These are phyloP conservation scores for Corydoras maculifer DNA, from an alignment of 2,113 vertebrate genomes.

Conservation along the genomic window DNA sequence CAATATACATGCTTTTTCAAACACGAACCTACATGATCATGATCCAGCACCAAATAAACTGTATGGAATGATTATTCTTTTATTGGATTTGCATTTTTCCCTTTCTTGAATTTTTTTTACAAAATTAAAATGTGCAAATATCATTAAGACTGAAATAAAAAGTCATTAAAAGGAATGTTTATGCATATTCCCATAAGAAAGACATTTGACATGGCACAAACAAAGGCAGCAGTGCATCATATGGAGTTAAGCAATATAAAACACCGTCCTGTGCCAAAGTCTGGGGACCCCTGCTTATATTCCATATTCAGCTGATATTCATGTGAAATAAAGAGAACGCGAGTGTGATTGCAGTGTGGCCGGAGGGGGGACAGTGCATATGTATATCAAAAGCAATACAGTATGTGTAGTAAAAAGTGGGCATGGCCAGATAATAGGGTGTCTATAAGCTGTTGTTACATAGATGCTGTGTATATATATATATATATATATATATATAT, in stretches of 20 bases:
- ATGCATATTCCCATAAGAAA: slow-evolving; percentile 8
- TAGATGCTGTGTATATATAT: no score
- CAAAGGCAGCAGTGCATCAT: slow-evolving; percentile 1
- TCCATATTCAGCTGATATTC: no score
- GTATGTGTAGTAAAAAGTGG: no score
- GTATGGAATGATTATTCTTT: slow-evolving; percentile 14
- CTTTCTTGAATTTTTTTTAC: neutral
- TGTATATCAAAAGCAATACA: no score
- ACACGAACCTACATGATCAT: slow-evolving; percentile 8
- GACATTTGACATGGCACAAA: slow-evolving; percentile 10
- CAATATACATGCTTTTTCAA: slow-evolving; percentile 20
- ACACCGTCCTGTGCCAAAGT: no score
- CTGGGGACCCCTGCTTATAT: no score
- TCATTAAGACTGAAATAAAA: slow-evolving; percentile 3
- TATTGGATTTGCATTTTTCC: neutral
- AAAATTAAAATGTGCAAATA: slow-evolving; percentile 15
- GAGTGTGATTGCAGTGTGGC: no score
- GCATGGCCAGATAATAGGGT: no score
- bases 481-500: no score
- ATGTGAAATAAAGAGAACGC: no score
- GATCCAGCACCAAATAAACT: slow-evolving; percentile 30
- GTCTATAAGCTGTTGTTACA: no score
- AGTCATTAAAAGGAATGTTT: slow-evolving; percentile 19
- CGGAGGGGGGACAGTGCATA: no score
- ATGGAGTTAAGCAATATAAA: neutral